A percentile compares a stretch with the other conserved stretches of the same genome.
Evolutionary conservation across 2,113 vertebrate species (phyloP).

Genomic region (Tor tambroides): DNA sequence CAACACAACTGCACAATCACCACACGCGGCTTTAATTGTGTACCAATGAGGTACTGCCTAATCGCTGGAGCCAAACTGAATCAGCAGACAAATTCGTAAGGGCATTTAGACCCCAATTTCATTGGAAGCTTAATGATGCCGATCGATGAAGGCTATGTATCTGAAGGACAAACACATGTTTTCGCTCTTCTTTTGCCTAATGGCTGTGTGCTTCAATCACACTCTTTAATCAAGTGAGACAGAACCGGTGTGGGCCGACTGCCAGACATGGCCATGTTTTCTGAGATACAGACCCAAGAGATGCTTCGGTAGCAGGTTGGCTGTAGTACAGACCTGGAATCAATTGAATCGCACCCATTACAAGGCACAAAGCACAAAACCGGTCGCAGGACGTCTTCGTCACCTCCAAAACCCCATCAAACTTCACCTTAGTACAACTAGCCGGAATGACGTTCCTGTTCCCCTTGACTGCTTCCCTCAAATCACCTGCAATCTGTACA

Average conservation of each 20-base stretch:
- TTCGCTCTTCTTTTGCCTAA: constrained; percentile 67
- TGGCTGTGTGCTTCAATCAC: constrained; percentile 64
- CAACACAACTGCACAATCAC: constrained; percentile 58
- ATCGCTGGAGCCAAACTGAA: constrained; percentile 61
- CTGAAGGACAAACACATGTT: constrained; percentile 72
- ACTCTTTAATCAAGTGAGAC: constrained; percentile 66
- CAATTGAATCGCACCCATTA: background rate
- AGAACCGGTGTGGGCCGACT: constrained; percentile 32
- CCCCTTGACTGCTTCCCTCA: constrained; percentile 34
- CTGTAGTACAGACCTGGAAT: constrained; percentile 10
- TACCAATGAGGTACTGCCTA: constrained; percentile 58
- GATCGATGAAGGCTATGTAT: constrained; percentile 66
- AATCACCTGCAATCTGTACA: constrained; percentile 32
- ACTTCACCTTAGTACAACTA: constrained; percentile 42
- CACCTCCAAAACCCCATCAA: constrained; percentile 41
- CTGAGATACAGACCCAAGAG: constrained; percentile 19
- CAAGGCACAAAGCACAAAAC: constrained; percentile 4
- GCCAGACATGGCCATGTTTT: constrained; percentile 17
- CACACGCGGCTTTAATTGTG: constrained; percentile 48
- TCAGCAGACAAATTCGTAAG: constrained; percentile 63
- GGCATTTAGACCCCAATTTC: constrained; percentile 70
- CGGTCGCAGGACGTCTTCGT: constrained; percentile 9
- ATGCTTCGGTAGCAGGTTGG: constrained; percentile 15
- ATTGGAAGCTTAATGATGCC: constrained; percentile 67
- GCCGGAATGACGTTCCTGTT: constrained; percentile 41